Conservation (phyloP, 2,113 vertebrate species). For the Dasyornis broadbenti region DNA sequence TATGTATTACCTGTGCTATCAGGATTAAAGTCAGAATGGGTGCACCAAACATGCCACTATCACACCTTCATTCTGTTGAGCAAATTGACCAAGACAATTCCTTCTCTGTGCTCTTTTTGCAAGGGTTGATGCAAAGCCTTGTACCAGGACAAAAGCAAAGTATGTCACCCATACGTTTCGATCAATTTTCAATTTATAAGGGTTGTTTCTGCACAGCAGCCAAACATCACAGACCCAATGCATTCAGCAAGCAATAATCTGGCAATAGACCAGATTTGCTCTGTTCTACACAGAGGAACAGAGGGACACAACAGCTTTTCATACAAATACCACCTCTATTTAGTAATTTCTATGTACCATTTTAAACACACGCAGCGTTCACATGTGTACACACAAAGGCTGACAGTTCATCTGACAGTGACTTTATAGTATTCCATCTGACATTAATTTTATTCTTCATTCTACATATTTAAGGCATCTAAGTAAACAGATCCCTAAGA, state of each 20-base stretch:
- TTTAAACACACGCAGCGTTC: neutral
- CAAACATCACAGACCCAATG: neutral
- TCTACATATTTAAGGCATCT: neutral
- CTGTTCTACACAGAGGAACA: neutral
- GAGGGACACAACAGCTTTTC: neutral
- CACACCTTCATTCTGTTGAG: neutral
- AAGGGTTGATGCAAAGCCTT: neutral
- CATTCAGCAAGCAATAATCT: neutral
- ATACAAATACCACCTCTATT: neutral
- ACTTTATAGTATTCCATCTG: neutral
- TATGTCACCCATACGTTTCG: fast-evolving
- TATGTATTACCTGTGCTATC: neutral
- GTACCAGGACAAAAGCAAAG: neutral
- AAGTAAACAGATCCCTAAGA: neutral
- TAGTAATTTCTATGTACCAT: neutral
- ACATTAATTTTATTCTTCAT: neutral
- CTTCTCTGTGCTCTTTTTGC: neutral
- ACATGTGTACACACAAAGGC: neutral
- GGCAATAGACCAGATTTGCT: neutral
- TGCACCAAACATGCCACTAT: neutral
- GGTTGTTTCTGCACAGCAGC: neutral
- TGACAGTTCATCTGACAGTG: neutral
- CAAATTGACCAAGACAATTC: neutral
- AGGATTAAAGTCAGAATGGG: neutral
- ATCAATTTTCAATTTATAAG: neutral